A percentile compares a stretch with the other conserved stretches of the same genome.
These are phyloP conservation scores for Drosophila nr. medialis DNA, from an alignment of 2,888 invertebrate species.

Conservation along the genomic window DNA sequence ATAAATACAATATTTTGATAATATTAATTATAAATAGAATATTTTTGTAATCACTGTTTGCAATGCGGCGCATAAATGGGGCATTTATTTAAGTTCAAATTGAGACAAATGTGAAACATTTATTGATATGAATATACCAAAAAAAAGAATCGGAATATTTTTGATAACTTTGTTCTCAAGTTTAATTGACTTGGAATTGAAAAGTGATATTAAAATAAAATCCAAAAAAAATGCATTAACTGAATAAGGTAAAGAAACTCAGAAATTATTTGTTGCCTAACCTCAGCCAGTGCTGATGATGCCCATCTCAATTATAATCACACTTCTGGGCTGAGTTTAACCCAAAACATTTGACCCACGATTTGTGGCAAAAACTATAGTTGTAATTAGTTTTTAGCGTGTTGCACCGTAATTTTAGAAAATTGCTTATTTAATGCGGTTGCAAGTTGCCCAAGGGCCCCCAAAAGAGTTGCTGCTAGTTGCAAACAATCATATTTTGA, in stretches of 20 bases:
- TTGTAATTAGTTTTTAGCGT: conserved; percentile 75
- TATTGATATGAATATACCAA: background rate
- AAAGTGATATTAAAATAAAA: too few relatives aligned
- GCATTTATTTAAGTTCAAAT: background rate
- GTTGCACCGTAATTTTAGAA: conserved; percentile 66
- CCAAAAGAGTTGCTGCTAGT: conserved; percentile 70
- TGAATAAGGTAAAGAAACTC: background rate
- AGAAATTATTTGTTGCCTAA: background rate
- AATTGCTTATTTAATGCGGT: conserved; percentile 74
- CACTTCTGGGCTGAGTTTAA: background rate
- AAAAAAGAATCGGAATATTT: background rate
- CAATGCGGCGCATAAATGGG: background rate
- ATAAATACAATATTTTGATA: background rate
- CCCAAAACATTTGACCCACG: conserved; percentile 3
- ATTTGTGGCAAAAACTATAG: conserved; percentile 25
- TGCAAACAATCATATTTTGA: conserved; percentile 78
- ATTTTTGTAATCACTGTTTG: background rate
- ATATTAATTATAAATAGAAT: background rate
- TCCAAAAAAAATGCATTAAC: too few relatives aligned
- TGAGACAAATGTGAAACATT: background rate
- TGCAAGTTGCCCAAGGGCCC: conserved; percentile 35
- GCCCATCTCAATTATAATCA: background rate
- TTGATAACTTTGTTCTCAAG: too few relatives aligned
- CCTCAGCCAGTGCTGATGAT: background rate
- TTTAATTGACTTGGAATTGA: too few relatives aligned